Conservation (phyloP, 2,797 vertebrate species). For the Melanotaenia maccullochi region DNA sequence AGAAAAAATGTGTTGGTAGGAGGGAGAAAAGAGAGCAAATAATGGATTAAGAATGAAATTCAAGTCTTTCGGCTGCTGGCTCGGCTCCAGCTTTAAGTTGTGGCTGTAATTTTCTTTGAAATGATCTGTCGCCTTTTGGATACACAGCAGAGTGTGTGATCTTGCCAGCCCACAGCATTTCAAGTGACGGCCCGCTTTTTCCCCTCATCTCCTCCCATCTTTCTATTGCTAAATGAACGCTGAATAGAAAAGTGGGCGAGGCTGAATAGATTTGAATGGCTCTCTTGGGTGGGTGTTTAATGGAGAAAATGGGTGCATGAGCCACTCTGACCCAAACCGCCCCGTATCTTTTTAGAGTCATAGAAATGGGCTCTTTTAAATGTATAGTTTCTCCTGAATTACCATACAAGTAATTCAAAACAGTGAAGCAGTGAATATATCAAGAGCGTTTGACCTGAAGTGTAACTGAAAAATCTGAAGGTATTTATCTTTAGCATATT, state of each 20-base stretch:
- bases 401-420: constrained; percentile 79
- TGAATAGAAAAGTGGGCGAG: constrained; percentile 56
- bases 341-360: constrained; percentile 66
- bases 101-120: constrained; percentile 62
- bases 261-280: constrained; percentile 60
- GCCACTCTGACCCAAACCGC: constrained; percentile 72
- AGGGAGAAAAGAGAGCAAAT: constrained; percentile 64
- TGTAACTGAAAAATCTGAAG: constrained; percentile 62
- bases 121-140: constrained; percentile 49
- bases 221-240: constrained; percentile 67
- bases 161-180: constrained; percentile 40
- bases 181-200: constrained; percentile 39
- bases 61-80: constrained; percentile 65
- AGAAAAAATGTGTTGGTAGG: constrained; percentile 61
- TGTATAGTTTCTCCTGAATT: constrained; percentile 84
- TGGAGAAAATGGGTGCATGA: constrained; percentile 67
- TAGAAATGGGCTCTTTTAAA: constrained; percentile 85
- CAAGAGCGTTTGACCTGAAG: constrained; percentile 66
- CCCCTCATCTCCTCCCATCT: constrained; percentile 63
- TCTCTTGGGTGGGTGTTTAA: constrained; percentile 63
- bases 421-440: constrained; percentile 70
- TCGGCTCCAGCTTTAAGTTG: constrained; percentile 63
- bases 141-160: constrained; percentile 31
- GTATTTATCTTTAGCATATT: constrained; percentile 47
- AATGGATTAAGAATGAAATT: constrained; percentile 73